Evolutionary conservation across 2,888 invertebrate genomes (phyloP).

Genomic region (Anthrax anthrax): DNA sequence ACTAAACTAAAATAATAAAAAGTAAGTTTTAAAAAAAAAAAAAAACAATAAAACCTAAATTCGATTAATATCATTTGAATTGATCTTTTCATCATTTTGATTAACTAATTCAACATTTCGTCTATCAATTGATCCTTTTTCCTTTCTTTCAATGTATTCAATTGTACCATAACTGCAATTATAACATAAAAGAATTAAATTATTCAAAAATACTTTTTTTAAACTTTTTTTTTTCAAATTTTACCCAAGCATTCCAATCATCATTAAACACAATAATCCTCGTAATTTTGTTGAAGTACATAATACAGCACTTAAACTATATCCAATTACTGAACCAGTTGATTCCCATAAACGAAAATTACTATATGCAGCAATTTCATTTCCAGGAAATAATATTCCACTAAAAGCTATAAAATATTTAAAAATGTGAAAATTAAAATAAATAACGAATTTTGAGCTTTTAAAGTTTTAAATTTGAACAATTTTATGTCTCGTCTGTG

Average conservation of each 20-base stretch:
- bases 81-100: not conserved
- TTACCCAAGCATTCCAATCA: slow-evolving; percentile 62
- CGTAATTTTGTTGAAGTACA: slow-evolving; percentile 60
- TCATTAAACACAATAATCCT: slow-evolving; percentile 49
- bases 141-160: slow-evolving; percentile 19
- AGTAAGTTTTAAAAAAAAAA: no score
- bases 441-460: no score
- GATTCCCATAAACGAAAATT: slow-evolving; percentile 90
- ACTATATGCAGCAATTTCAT: slow-evolving; percentile 81
- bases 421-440: no score
- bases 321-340: slow-evolving; percentile 75
- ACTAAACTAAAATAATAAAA: no score
- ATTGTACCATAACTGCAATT: slow-evolving; percentile 25
- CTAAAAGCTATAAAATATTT: slow-evolving; percentile 52
- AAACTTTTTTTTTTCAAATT: not conserved
- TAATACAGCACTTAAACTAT: slow-evolving; percentile 61
- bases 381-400: slow-evolving; percentile 70
- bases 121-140: slow-evolving; percentile 12
- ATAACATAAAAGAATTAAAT: not conserved
- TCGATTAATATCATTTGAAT: not conserved
- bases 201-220: not conserved
- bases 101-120: slow-evolving; percentile 14
- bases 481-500: no score
- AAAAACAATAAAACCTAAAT: not conserved
- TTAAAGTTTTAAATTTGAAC: no score